Conservation (phyloP, 2,113 vertebrate species). For the Excalfactoria chinensis region DNA sequence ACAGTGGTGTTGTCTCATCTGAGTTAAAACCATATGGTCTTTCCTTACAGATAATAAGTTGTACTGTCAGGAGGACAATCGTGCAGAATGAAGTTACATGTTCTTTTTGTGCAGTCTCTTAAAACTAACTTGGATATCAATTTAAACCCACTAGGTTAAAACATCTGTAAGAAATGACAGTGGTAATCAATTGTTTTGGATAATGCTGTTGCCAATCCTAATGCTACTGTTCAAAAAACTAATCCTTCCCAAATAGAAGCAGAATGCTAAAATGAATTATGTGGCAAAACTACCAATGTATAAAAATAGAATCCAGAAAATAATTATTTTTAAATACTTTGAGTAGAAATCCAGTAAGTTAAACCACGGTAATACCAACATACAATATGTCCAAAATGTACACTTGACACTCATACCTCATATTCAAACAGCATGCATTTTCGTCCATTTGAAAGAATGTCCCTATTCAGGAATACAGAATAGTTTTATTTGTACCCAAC, state of each 20-base stretch:
- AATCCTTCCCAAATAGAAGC: conserved; percentile 34
- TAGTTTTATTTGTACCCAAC: not conserved
- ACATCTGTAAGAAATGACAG: conserved; percentile 56
- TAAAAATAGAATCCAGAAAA: not conserved
- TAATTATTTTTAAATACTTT: not conserved
- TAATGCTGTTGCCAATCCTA: conserved; percentile 35
- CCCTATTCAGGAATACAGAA: not conserved
- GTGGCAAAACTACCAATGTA: not conserved
- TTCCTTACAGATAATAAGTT: not conserved
- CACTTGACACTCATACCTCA: not conserved
- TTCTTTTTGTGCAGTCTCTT: conserved; percentile 20
- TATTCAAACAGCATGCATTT: not conserved
- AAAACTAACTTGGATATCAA: conserved; percentile 26
- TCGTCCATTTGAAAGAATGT: conserved; percentile 41
- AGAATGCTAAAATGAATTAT: conserved; percentile 6
- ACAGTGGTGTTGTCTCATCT: conserved; percentile 13
- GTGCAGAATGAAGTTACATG: not conserved
- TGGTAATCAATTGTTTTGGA: conserved; percentile 36
- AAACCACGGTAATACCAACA: not conserved
- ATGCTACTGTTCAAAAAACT: conserved; percentile 25
- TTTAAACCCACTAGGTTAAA: conserved; percentile 26
- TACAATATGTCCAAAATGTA: not conserved
- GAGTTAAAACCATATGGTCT: conserved; percentile 22
- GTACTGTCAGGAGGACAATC: conserved; percentile 4
- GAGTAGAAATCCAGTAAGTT: not conserved